Conservation (phyloP, 2,888 invertebrate species). For the Leucozona laternaria region DNA sequence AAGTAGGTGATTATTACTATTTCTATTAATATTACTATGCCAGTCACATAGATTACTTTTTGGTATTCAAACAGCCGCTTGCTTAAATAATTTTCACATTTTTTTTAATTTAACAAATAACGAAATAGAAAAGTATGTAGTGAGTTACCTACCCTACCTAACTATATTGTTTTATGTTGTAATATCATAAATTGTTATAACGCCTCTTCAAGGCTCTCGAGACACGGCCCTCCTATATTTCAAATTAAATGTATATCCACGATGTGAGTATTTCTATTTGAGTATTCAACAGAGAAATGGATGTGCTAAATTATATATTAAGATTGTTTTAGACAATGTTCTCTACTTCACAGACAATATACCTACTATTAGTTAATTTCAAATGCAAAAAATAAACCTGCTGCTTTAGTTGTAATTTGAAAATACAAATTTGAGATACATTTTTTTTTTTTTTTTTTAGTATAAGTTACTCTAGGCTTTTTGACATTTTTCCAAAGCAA, state of each 20-base stretch:
- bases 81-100: background rate
- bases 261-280: background rate
- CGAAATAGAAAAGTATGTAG: background rate
- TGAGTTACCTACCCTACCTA: slow-evolving; percentile 1
- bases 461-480: slow-evolving; percentile 7
- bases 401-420: slow-evolving; percentile 10
- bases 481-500: slow-evolving; percentile 12
- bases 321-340: background rate
- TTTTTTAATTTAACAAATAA: slow-evolving; percentile 13
- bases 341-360: background rate
- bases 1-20: slow-evolving; percentile 26
- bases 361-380: background rate
- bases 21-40: slow-evolving; percentile 29
- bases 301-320: background rate
- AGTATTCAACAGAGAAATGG: background rate
- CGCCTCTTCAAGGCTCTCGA: slow-evolving; percentile 17
- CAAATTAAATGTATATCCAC: background rate
- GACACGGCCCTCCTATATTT: slow-evolving; percentile 14
- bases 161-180: background rate
- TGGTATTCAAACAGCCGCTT: slow-evolving; percentile 18
- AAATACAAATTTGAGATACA: slow-evolving; percentile 20
- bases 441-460: slow-evolving; percentile 5
- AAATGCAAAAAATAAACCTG: slow-evolving; percentile 14
- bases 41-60: slow-evolving; percentile 10
- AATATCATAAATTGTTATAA: slow-evolving; percentile 17